Base-by-base conservation (phyloP, 2,797 vertebrate genomes). In the Somateria mollissima region DNA sequence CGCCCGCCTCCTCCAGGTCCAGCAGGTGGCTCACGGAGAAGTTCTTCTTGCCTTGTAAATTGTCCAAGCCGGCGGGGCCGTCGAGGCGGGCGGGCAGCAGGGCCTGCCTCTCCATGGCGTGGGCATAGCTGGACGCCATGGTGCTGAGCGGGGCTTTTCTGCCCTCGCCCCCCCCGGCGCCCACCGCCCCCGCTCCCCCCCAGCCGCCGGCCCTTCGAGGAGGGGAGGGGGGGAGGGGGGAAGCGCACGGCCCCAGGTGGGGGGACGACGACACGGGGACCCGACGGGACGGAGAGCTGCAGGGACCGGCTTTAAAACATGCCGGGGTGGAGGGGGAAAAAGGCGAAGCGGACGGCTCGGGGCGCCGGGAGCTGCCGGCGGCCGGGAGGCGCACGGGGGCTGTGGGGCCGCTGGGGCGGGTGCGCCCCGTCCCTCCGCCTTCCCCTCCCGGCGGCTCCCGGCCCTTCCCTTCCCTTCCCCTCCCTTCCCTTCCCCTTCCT, bases 21-120 rank as follows among this genome's bases (percentile, higher is more conserved):
- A 99, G 95, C 98, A 99, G 98, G 99, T 99, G 99, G 98, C 99
- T 99, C 91, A 99, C 99, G 22, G 99, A 99, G 98, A 99, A 99
- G 98, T 99, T 99, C 99, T 99, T 99, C 94, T 99, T 99, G 93
- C 98, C 99, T 97, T 99, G 99, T 97, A 99, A 98, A 97, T 98
- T 98, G 97, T 99, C 99, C 98, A 99, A 98, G 97, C 98, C 98
- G 83, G 98, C 98, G 54, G 99, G 98, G 92, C 98, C 99, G 97
- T 99, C 99, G 98, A 99, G 98, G 97, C 99, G 99, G 98, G 98
- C 98, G 85, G 98, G 98, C 97, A 99, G 95, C 75, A 87, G 78
- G 94, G 98, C 95, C 93, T 98, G 99, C 97, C 99, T 98, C 97
- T 99, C 99, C 99, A 99, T 98, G 97, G 99, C 98, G 98, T 99